These are phyloP conservation scores for Glaucopsyche alexis DNA, from an alignment of 2,888 invertebrate species.

Conservation along the genomic window DNA sequence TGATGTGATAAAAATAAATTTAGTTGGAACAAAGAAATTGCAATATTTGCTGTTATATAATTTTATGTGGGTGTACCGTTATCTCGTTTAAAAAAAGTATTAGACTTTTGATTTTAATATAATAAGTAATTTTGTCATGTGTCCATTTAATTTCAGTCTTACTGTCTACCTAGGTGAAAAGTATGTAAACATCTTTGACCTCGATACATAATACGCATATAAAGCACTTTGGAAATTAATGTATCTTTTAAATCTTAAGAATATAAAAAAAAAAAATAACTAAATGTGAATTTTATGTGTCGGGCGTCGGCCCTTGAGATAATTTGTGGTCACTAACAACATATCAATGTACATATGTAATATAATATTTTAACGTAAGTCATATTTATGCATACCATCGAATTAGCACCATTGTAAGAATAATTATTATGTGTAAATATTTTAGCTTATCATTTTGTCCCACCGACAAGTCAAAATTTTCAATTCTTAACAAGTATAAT, in stretches of 20 bases:
- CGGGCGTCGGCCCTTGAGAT: neutral
- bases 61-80: neutral
- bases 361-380: constrained; percentile 25
- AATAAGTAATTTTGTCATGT: no score
- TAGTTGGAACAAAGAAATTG: neutral
- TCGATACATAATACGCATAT: neutral
- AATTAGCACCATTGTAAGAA: constrained; percentile 12
- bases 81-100: neutral
- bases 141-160: neutral
- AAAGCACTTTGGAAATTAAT: neutral
- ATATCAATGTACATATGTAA: constrained; percentile 27
- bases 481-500: constrained; percentile 43
- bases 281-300: neutral
- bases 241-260: neutral
- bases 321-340: neutral
- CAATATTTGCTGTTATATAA: neutral
- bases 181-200: neutral
- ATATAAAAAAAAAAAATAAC: neutral
- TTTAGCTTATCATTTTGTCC: constrained; percentile 66
- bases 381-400: constrained; percentile 1
- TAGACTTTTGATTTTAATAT: no score
- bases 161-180: neutral
- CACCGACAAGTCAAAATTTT: constrained; percentile 55
- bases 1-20: neutral
- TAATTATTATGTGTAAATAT: constrained; percentile 48